Evolutionary conservation across 2,797 vertebrate species (phyloP).

Genomic region (Anas bernieri): DNA sequence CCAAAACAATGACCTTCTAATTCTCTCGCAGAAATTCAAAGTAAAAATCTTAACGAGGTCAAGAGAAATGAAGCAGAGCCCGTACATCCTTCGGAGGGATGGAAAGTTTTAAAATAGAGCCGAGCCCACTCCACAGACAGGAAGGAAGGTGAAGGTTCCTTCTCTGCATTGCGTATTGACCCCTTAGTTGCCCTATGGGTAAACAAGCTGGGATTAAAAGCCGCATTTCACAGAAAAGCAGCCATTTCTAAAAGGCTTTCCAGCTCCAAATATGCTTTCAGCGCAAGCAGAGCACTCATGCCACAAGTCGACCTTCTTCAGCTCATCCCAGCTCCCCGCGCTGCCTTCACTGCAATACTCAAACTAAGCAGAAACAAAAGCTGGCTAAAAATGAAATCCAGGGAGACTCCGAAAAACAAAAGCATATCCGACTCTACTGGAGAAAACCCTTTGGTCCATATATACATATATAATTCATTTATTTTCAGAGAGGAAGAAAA

Average conservation of each 20-base stretch:
- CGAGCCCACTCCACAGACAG: not conserved
- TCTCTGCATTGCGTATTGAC: not conserved
- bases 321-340: slow-evolving; percentile 32
- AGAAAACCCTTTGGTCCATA: not conserved
- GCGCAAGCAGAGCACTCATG: not conserved
- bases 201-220: slow-evolving; percentile 4
- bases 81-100: not conserved
- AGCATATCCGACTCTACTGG: not conserved
- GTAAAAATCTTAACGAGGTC: not conserved
- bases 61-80: not conserved
- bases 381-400: not conserved
- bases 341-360: not conserved
- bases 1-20: not conserved
- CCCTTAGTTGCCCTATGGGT: not conserved
- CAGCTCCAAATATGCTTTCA: not conserved
- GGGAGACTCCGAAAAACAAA: not conserved
- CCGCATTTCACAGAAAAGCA: not conserved
- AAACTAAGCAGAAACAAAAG: not conserved
- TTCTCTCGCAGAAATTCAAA: not conserved
- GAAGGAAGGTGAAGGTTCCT: slow-evolving; percentile 32
- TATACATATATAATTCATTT: too few species aligned
- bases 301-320: not conserved
- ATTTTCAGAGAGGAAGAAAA: not conserved
- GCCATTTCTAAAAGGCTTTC: not conserved
- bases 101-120: not conserved